Evolutionary conservation across 2,113 vertebrate species (phyloP).

Genomic region (Barnardius zonarius): DNA sequence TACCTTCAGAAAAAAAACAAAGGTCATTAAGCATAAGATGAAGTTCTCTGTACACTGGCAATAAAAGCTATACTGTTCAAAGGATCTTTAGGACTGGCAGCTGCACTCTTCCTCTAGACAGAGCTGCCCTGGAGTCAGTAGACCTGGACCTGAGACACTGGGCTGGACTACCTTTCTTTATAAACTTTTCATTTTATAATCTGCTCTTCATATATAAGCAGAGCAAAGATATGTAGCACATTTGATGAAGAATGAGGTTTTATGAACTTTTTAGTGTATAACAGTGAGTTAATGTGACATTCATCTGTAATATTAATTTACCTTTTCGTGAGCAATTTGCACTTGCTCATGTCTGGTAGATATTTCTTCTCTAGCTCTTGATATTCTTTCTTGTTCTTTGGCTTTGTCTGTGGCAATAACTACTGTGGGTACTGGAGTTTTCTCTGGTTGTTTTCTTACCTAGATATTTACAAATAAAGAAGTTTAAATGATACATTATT

Average conservation of each 20-base stretch:
- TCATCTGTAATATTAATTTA: conserved; percentile 29
- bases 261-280: not conserved
- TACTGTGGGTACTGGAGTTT: conserved; percentile 66
- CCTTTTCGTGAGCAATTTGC: conserved; percentile 71
- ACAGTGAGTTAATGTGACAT: not conserved
- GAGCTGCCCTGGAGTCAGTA: not conserved
- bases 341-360: conserved; percentile 69
- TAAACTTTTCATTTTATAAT: not conserved
- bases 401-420: conserved; percentile 71
- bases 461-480: conserved; percentile 52
- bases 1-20: not conserved
- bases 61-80: not conserved
- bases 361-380: conserved; percentile 74
- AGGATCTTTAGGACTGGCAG: not conserved
- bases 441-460: conserved; percentile 76
- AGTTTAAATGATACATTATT: not conserved
- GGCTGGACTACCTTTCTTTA: not conserved
- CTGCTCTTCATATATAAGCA: not conserved
- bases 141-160: not conserved
- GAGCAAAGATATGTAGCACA: not conserved
- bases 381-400: conserved; percentile 74
- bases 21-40: not conserved
- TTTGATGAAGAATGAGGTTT: not conserved
- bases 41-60: not conserved
- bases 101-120: not conserved